Evolutionary conservation across 2,888 invertebrate genomes (phyloP).

Genomic region (Chromoteleia sp.): DNA sequence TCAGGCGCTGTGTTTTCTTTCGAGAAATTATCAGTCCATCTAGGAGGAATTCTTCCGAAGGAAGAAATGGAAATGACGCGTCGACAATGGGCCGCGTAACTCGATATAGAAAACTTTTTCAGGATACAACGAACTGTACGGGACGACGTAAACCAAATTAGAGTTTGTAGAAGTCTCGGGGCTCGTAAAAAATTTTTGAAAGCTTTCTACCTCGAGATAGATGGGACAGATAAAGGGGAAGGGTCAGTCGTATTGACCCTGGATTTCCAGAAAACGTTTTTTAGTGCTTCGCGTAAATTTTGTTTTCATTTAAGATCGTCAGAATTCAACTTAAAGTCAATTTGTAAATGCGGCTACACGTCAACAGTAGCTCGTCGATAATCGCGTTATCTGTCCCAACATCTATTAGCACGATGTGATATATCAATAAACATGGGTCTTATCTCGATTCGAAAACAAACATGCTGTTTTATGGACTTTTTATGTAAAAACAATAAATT

Average conservation of each 20-base stretch:
- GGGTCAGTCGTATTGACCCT: conserved; percentile 7
- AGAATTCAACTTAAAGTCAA: background rate
- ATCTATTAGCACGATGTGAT: conserved; percentile 20
- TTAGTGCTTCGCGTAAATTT: conserved; percentile 6
- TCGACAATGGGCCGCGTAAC: background rate
- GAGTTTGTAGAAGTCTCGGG: background rate
- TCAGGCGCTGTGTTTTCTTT: conserved; percentile 20
- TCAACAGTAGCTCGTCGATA: conserved; percentile 31
- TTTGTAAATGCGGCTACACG: background rate
- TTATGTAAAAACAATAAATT: conserved; percentile 24
- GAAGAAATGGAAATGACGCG: conserved; percentile 7
- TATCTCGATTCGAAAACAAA: conserved; percentile 26
- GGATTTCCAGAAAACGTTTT: background rate
- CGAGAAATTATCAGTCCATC: conserved; percentile 16
- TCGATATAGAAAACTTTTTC: conserved; percentile 6
- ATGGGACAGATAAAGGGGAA: background rate
- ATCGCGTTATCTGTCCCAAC: conserved; percentile 30
- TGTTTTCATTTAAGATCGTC: background rate
- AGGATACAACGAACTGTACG: too few species aligned
- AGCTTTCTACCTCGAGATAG: conserved; percentile 3
- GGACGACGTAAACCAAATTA: background rate
- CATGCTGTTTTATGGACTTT: conserved; percentile 32
- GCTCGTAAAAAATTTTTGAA: too few species aligned
- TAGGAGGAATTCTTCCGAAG: background rate
- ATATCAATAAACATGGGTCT: conserved; percentile 26